A percentile compares a stretch with the other conserved stretches of the same genome.
Conservation (phyloP, 2,888 invertebrate species). For the Neoascia interrupta region DNA sequence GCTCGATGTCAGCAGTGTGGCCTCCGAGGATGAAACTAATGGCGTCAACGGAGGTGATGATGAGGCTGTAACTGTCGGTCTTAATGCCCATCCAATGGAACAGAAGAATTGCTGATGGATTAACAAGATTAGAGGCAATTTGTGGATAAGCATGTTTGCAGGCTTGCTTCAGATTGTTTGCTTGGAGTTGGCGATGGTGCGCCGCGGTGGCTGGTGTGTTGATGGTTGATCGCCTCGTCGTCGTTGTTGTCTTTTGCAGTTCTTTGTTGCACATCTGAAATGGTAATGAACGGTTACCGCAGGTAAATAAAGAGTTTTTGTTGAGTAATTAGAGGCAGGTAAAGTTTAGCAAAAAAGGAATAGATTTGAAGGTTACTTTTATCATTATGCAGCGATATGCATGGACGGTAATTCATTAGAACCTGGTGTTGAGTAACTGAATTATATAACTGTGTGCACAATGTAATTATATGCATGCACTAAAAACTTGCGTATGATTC, state of each 20-base stretch:
- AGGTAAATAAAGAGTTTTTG: constrained; percentile 10
- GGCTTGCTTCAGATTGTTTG: constrained; percentile 61
- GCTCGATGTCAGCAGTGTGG: constrained; percentile 71
- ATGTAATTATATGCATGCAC: too few relatives aligned
- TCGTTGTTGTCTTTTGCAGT: constrained; percentile 15
- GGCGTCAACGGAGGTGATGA: constrained; percentile 67
- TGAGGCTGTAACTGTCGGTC: constrained; percentile 70
- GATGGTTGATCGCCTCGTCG: constrained; percentile 46
- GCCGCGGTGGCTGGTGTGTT: constrained; percentile 4
- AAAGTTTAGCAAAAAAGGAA: not conserved
- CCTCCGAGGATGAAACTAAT: constrained; percentile 72
- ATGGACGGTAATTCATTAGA: too few relatives aligned
- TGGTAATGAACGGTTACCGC: constrained; percentile 17
- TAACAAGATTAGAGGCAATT: constrained; percentile 73
- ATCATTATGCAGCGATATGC: too few relatives aligned
- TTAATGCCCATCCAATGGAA: constrained; percentile 77
- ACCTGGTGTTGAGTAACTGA: too few relatives aligned
- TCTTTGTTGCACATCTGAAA: constrained; percentile 67
- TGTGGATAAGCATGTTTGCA: constrained; percentile 75
- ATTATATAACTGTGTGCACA: too few relatives aligned
- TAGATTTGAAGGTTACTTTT: constrained; percentile 32
- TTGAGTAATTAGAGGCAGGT: constrained; percentile 20
- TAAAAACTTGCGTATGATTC: too few relatives aligned
- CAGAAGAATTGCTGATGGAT: constrained; percentile 74
- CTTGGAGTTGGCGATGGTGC: constrained; percentile 11